Conservation (phyloP, 2,113 vertebrate species). For the Terrapene triunguis region DNA sequence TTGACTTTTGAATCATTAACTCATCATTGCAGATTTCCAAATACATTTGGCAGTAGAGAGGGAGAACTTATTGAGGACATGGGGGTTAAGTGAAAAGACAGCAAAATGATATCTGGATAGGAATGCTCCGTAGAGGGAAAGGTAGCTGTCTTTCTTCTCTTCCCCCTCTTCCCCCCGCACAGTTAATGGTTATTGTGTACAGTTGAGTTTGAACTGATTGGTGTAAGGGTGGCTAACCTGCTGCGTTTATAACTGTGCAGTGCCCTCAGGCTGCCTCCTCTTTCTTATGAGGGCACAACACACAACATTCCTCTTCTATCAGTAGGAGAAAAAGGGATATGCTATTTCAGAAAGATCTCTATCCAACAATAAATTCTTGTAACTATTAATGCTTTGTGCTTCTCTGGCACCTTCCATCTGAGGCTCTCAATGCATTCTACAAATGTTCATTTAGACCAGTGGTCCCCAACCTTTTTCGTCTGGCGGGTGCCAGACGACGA, state of each 20-base stretch:
- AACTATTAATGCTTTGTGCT: not conserved
- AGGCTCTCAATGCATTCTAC: not conserved
- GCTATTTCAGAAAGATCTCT: not conserved
- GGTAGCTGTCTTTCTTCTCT: fast-evolving
- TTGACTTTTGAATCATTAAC: not conserved
- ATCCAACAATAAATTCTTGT: not conserved
- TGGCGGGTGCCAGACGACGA: too few species aligned
- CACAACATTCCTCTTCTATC: not conserved
- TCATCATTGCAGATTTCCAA: not conserved
- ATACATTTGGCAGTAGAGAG: not conserved
- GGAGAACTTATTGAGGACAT: not conserved
- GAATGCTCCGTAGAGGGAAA: not conserved
- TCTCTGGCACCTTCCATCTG: not conserved
- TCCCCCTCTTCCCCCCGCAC: fast-evolving
- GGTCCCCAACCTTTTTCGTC: too few species aligned
- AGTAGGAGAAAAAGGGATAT: not conserved
- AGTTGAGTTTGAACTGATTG: not conserved
- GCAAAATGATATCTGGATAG: not conserved
- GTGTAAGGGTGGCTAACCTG: not conserved
- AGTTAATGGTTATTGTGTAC: not conserved
- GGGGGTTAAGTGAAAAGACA: not conserved
- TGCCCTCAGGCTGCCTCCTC: not conserved
- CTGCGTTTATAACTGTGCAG: not conserved
- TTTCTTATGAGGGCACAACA: not conserved
- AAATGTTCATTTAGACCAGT: not conserved